Evolutionary conservation across 2,113 vertebrate genomes (phyloP).

Genomic region (Typhlomys cinereus): DNA sequence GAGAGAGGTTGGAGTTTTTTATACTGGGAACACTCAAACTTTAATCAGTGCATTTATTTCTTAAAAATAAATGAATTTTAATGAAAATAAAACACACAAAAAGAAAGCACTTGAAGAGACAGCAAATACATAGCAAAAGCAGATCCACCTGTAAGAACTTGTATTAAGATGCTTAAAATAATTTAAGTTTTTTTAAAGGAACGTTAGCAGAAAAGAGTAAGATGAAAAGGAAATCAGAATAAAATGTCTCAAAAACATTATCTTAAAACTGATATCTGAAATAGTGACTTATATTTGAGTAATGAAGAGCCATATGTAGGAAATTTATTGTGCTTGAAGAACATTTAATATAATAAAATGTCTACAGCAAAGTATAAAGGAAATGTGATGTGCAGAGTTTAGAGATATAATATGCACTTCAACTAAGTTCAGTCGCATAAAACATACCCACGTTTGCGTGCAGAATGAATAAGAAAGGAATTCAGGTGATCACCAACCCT

Average conservation of each 20-base stretch:
- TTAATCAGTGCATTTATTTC: neutral
- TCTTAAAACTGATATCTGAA: neutral
- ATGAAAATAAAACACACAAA: constrained; percentile 15
- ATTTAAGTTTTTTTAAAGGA: neutral
- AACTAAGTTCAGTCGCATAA: too few species aligned
- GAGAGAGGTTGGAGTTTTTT: neutral
- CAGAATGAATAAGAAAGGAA: too few species aligned
- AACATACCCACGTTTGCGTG: too few species aligned
- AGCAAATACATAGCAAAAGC: neutral
- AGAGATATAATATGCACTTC: too few species aligned
- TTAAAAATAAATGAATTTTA: neutral
- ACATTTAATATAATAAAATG: too few species aligned
- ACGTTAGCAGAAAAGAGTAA: neutral
- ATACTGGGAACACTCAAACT: neutral
- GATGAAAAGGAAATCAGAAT: neutral
- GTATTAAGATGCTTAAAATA: neutral
- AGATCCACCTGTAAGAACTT: neutral
- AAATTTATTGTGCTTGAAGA: too few species aligned
- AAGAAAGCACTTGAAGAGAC: neutral
- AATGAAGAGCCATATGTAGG: too few species aligned
- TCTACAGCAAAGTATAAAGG: too few species aligned
- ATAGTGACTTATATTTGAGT: neutral
- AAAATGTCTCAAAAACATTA: neutral
- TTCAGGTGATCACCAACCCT: too few species aligned
- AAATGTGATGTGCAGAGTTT: too few species aligned